Evolutionary conservation across 2,797 vertebrate species (phyloP).

Genomic region (Urocyon cinereoargenteus): DNA sequence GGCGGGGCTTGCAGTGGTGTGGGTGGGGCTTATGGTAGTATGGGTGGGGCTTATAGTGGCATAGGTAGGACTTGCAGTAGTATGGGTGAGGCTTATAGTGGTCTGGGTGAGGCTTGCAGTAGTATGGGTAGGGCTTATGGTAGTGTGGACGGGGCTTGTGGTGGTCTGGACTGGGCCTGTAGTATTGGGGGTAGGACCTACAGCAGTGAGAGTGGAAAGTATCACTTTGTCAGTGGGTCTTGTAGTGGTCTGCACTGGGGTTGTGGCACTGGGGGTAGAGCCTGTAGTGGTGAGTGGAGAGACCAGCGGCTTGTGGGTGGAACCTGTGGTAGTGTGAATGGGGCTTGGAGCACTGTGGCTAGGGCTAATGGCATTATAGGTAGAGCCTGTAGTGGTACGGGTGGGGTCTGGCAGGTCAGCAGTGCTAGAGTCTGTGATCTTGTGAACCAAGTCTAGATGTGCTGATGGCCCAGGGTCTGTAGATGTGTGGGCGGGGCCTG

Average conservation of each 20-base stretch:
- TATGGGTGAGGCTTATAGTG: neutral
- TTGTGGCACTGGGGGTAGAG: neutral
- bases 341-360: neutral
- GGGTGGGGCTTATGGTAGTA: neutral
- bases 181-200: neutral
- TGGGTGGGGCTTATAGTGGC: neutral
- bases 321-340: neutral
- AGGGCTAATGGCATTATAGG: neutral
- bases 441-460: neutral
- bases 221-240: neutral
- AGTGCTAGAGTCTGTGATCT: neutral
- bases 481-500: neutral
- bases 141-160: neutral
- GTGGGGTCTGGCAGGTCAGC: slow-evolving; percentile 8
- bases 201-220: neutral
- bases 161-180: neutral
- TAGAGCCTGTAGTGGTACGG: neutral
- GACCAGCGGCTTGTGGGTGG: neutral
- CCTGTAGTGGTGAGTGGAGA: neutral
- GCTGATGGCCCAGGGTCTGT: neutral
- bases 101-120: neutral
- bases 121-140: neutral
- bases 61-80: neutral
- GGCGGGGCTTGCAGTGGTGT: neutral
- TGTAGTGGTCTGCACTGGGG: neutral